phyloP scores from a whole-genome alignment of 2,797 vertebrate genomes.

The Lepilemur septentrionalis region DNA sequence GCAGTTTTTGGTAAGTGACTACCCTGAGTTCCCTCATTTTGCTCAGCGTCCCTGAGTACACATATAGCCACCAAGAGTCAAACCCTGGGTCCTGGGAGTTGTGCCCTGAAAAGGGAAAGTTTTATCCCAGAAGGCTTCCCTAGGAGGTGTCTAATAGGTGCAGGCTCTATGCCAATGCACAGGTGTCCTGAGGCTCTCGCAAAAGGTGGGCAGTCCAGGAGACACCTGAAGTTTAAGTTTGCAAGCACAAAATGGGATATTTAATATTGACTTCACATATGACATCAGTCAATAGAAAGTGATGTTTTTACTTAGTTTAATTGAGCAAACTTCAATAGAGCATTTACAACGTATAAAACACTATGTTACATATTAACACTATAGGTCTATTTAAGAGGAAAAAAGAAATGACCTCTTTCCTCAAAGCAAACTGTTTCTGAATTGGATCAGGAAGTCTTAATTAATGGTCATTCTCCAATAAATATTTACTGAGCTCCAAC shows the following conservation, averaged over 20 bases:
- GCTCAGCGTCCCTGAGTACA: neutral
- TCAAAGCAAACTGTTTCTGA: constrained; percentile 8
- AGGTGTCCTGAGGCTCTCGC: neutral
- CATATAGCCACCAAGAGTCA: neutral
- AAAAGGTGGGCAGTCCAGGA: neutral
- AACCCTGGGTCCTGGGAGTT: neutral
- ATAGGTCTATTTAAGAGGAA: neutral
- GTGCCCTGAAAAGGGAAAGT: neutral
- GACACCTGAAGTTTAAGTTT: neutral
- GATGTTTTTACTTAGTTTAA: constrained; percentile 25
- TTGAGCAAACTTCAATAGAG: neutral
- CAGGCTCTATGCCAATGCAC: neutral
- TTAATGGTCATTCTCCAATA: neutral
- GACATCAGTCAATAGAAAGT: neutral
- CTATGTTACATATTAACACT: neutral
- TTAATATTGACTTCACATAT: neutral
- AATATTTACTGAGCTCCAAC: neutral
- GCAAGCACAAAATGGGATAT: neutral
- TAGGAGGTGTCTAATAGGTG: neutral
- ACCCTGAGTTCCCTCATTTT: neutral
- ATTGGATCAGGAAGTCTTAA: neutral
- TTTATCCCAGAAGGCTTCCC: neutral
- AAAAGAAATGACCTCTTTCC: neutral
- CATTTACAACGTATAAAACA: neutral
- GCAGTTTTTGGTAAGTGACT: neutral